Percentiles rank a stretch among this genome's conserved stretches.
phyloP scores from a whole-genome alignment of 2,113 vertebrate genomes.

The Callionymus lyra region DNA sequence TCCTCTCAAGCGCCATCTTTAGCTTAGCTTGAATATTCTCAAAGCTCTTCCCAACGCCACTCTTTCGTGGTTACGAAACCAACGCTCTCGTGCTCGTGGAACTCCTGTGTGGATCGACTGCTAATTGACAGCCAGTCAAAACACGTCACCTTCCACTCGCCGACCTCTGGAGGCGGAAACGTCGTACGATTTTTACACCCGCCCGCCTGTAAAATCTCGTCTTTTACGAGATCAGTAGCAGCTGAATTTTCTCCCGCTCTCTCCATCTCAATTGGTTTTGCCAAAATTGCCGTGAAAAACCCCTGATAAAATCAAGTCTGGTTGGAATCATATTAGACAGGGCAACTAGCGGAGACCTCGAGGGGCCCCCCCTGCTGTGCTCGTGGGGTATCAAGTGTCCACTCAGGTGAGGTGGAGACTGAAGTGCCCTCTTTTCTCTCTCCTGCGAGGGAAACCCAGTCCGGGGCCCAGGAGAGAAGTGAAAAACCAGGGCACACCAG shows the following conservation, averaged over 20 bases:
- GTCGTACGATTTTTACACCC: slow-evolving; percentile 51
- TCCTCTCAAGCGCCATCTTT: too few species aligned
- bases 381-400: slow-evolving; percentile 47
- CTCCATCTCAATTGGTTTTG: slow-evolving; percentile 58
- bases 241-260: slow-evolving; percentile 60
- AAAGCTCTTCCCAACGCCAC: slow-evolving; percentile 41
- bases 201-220: slow-evolving; percentile 56
- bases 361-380: slow-evolving; percentile 45
- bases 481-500: slow-evolving; percentile 42
- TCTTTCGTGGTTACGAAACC: slow-evolving; percentile 61
- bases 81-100: slow-evolving; percentile 36
- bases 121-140: slow-evolving; percentile 73
- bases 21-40: slow-evolving; percentile 58
- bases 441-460: slow-evolving; percentile 45
- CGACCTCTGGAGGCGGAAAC: slow-evolving; percentile 30
- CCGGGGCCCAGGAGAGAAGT: slow-evolving; percentile 49
- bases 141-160: slow-evolving; percentile 52
- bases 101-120: slow-evolving; percentile 60
- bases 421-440: slow-evolving; percentile 19
- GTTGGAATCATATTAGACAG: slow-evolving; percentile 44
- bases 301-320: slow-evolving; percentile 58
- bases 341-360: slow-evolving; percentile 46
- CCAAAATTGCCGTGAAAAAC: slow-evolving; percentile 65
- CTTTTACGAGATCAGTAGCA: slow-evolving; percentile 71
- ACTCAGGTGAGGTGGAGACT: slow-evolving; percentile 54